Evolutionary conservation across 1,140 invertebrate species (phyloP).

Genomic region (Chelonus insularis): DNA sequence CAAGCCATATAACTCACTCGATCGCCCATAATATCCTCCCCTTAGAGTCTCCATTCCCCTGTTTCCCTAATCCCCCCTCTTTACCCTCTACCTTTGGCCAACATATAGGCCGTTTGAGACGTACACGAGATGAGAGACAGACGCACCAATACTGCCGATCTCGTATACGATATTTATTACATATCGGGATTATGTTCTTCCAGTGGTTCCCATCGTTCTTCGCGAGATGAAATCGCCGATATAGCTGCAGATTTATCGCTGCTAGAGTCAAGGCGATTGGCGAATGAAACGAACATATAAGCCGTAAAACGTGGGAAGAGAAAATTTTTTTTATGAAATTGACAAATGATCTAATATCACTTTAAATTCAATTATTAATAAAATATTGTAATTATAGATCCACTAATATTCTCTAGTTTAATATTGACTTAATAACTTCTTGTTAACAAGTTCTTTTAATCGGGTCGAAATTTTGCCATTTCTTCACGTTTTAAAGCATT

Average conservation of each 20-base stretch:
- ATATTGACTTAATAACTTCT: too few relatives aligned
- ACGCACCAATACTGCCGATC: conserved; percentile 46
- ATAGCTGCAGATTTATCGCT: conserved; percentile 21
- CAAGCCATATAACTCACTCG: conserved; percentile 59
- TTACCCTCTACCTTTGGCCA: conserved; percentile 1
- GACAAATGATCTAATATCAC: neutral
- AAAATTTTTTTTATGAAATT: conserved; percentile 14
- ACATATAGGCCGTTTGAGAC: conserved; percentile 31
- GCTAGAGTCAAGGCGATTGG: neutral
- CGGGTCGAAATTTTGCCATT: too few relatives aligned
- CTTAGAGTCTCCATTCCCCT: conserved; percentile 26
- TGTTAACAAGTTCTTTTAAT: too few relatives aligned
- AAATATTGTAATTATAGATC: neutral
- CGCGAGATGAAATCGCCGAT: conserved; percentile 21
- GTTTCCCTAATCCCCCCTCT: conserved; percentile 12
- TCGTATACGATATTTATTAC: conserved; percentile 52
- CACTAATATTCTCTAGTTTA: too few relatives aligned
- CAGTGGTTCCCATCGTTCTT: conserved; percentile 27
- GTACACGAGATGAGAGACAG: conserved; percentile 47
- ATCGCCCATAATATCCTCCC: conserved; percentile 54
- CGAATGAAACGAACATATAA: neutral
- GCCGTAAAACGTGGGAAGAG: neutral
- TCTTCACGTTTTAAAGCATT: too few relatives aligned
- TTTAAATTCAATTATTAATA: neutral
- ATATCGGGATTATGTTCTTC: conserved; percentile 51